phyloP scores from a whole-genome alignment of 2,113 vertebrate genomes.

The Lophius piscatorius region DNA sequence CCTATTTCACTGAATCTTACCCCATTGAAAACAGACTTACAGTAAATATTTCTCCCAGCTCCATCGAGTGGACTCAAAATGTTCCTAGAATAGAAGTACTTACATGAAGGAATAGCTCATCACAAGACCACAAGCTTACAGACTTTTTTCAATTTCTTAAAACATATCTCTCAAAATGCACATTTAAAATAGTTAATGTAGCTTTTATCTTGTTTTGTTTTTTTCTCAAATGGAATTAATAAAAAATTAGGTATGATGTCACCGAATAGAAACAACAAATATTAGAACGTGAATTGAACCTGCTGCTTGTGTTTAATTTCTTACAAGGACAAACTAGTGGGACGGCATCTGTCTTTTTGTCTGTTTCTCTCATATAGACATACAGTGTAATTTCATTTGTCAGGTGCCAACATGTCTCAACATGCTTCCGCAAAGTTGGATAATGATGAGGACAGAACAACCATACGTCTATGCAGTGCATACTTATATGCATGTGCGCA shows the following conservation, averaged over 20 bases:
- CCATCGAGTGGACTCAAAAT: not conserved
- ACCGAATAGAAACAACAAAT: not conserved
- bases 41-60: no score
- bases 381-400: no score
- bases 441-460: slow-evolving; percentile 18
- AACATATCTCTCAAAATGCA: not conserved
- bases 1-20: not conserved
- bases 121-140: not conserved
- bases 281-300: not conserved
- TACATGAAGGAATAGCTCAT: slow-evolving; percentile 5
- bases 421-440: slow-evolving; percentile 10
- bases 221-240: not conserved
- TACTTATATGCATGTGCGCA: not conserved
- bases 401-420: no score
- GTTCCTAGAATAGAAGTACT: not conserved
- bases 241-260: not conserved
- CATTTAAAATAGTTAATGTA: not conserved
- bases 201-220: not conserved
- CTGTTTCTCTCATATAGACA: not conserved
- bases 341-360: slow-evolving; percentile 7
- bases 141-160: not conserved
- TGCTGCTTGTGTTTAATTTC: not conserved
- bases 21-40: not conserved
- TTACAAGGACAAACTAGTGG: not conserved
- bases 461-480: not conserved